phyloP scores from a whole-genome alignment of 2,113 vertebrate species.

The Sturnira hondurensis region DNA sequence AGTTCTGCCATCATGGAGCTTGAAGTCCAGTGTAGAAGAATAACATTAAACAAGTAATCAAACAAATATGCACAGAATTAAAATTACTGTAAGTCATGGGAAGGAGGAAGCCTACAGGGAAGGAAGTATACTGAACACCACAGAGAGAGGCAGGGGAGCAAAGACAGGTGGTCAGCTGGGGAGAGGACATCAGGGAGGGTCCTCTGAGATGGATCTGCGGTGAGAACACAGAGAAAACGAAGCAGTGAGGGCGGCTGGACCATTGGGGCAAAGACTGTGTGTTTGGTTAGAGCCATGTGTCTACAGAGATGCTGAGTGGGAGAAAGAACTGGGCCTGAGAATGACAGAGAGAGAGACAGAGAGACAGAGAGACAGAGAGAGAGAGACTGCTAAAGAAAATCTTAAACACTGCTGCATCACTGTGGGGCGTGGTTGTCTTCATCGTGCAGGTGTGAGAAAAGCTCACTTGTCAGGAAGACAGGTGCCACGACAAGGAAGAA shows the following conservation, averaged over 20 bases:
- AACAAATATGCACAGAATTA: neutral
- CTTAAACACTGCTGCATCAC: neutral
- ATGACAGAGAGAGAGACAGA: too few relatives aligned
- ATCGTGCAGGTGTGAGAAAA: neutral
- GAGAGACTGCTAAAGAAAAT: neutral
- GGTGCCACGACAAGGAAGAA: neutral
- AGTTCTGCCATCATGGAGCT: neutral
- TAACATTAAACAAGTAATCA: neutral
- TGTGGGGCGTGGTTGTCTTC: neutral
- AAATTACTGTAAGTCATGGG: neutral
- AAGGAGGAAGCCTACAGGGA: neutral
- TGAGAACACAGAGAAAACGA: neutral
- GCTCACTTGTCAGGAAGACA: neutral
- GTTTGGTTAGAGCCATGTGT: neutral
- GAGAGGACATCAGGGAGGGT: neutral
- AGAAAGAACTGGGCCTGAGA: neutral
- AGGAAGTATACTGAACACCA: neutral
- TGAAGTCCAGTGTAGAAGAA: neutral
- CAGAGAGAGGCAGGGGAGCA: neutral
- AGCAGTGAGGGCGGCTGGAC: neutral
- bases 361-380: too few relatives aligned
- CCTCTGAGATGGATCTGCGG: neutral
- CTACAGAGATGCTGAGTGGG: accelerated
- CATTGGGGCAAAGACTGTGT: accelerated
- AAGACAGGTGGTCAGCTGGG: accelerated